Conservation (phyloP, 2,888 invertebrate species). For the Chalcosyrphus nemorum region DNA sequence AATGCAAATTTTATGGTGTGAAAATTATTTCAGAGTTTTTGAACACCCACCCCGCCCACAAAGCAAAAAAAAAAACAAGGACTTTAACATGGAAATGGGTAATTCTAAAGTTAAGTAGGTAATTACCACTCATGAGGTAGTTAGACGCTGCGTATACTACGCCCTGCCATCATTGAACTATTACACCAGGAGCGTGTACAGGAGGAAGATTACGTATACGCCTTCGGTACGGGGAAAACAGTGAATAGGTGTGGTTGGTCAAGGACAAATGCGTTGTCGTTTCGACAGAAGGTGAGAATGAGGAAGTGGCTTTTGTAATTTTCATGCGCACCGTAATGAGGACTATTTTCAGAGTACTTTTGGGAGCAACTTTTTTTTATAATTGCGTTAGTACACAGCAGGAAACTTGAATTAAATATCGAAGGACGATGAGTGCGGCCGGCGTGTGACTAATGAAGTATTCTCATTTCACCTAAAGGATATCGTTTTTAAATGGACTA, state of each 20-base stretch:
- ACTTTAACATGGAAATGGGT: conserved; percentile 35
- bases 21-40: conserved; percentile 40
- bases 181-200: not conserved
- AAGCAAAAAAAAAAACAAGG: conserved; percentile 9
- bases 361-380: not conserved
- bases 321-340: conserved; percentile 48
- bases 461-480: too few species aligned
- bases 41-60: too few species aligned
- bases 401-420: not conserved
- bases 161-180: conserved; percentile 23
- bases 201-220: not conserved
- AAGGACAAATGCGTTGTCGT: conserved; percentile 61
- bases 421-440: too few species aligned
- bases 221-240: not conserved
- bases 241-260: conserved; percentile 47
- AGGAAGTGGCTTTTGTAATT: conserved; percentile 46
- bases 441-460: not conserved
- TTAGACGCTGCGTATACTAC: conserved; percentile 9
- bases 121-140: conserved; percentile 57
- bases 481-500: too few species aligned
- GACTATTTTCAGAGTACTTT: conserved; percentile 24
- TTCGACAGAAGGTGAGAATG: conserved; percentile 21
- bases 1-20: conserved; percentile 60
- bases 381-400: not conserved
- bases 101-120: conserved; percentile 50